These are phyloP conservation scores for Lepus americanus DNA, from an alignment of 2,113 vertebrate genomes.

Conservation along the genomic window DNA sequence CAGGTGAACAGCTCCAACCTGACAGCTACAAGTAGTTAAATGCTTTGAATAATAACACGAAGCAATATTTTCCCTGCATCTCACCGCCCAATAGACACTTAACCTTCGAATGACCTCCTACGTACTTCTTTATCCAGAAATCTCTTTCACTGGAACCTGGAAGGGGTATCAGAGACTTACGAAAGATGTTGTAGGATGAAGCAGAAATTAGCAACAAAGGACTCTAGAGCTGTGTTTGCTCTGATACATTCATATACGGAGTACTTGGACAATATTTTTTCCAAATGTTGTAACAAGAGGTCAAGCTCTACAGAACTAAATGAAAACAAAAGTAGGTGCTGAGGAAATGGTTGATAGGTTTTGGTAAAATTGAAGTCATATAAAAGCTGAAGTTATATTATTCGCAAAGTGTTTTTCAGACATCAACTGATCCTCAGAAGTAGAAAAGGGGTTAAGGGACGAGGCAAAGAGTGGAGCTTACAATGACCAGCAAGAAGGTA, in stretches of 20 bases:
- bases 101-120: constrained; percentile 58
- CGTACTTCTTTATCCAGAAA: constrained; percentile 31
- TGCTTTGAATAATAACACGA: constrained; percentile 61
- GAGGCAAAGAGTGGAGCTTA: neutral
- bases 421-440: constrained; percentile 38
- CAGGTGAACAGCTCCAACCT: constrained; percentile 35
- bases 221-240: neutral
- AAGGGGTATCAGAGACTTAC: neutral
- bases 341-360: constrained; percentile 59
- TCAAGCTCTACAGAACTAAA: constrained; percentile 45
- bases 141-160: neutral
- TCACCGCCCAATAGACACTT: constrained; percentile 55
- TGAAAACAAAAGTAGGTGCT: constrained; percentile 54
- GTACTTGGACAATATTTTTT: constrained; percentile 60
- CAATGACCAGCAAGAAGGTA: constrained; percentile 5
- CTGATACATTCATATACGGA: neutral
- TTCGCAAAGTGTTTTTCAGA: constrained; percentile 60
- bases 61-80: constrained; percentile 12
- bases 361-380: constrained; percentile 56
- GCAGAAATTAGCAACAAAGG: constrained; percentile 44
- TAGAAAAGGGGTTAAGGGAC: neutral
- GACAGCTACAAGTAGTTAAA: constrained; percentile 46
- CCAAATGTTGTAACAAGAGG: constrained; percentile 55
- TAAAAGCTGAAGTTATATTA: constrained; percentile 45
- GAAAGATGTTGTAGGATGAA: neutral